Evolutionary conservation across 2,797 vertebrate genomes (phyloP).

Genomic region (Eremophila alpestris): DNA sequence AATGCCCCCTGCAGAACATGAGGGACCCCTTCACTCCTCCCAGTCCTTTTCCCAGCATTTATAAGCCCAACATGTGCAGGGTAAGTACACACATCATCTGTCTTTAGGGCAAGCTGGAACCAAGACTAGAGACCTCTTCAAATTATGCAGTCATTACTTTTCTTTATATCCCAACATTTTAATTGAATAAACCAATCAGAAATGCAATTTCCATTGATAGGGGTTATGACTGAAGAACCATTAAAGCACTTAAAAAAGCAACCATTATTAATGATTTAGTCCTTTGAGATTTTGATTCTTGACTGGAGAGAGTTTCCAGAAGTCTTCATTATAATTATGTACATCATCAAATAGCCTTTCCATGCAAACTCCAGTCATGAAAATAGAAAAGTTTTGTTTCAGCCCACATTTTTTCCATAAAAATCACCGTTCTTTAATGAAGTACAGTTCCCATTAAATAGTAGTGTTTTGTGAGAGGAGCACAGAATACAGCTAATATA

Average conservation of each 20-base stretch:
- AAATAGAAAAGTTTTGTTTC: slow-evolving; percentile 4
- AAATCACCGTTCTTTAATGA: background rate
- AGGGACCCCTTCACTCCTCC: background rate
- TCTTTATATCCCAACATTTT: background rate
- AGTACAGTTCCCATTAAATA: slow-evolving; percentile 1
- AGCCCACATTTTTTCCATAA: slow-evolving; percentile 22
- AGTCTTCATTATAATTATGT: background rate
- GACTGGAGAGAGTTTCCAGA: background rate
- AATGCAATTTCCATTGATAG: background rate
- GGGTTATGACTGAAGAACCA: slow-evolving; percentile 41
- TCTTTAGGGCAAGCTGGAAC: background rate
- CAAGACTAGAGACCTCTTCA: background rate
- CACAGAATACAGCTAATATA: background rate
- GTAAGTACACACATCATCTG: background rate
- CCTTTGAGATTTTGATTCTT: background rate
- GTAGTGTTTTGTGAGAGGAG: background rate
- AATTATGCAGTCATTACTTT: background rate
- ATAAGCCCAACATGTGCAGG: fast-evolving
- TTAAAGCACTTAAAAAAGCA: slow-evolving; percentile 70
- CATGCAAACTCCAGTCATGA: slow-evolving; percentile 30
- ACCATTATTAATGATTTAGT: slow-evolving; percentile 38
- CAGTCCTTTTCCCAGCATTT: background rate
- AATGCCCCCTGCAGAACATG: background rate
- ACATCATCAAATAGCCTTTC: background rate
- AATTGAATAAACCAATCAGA: slow-evolving; percentile 15